A percentile compares a stretch with the other conserved stretches of the same genome.
Conservation (phyloP, 2,888 invertebrate species). For the Dicroscelio sp. region DNA sequence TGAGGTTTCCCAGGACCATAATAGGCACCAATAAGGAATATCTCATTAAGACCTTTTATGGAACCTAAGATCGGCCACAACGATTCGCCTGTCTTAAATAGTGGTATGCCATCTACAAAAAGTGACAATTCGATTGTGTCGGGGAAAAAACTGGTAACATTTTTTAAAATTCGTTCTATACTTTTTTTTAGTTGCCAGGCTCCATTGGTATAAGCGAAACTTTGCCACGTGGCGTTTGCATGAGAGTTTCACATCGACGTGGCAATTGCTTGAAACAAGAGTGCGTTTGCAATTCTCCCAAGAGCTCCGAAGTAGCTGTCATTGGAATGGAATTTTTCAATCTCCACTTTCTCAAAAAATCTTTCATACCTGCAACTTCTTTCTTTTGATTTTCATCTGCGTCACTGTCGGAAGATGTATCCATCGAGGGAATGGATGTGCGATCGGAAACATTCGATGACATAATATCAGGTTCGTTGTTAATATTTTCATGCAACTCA, state of each 20-base stretch:
- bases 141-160: neutral
- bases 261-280: conserved; percentile 24
- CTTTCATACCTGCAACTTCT: neutral
- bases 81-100: conserved; percentile 76
- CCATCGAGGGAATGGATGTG: neutral
- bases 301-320: neutral
- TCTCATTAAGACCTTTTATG: conserved; percentile 45
- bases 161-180: neutral
- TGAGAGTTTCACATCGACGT: neutral
- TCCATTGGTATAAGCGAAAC: neutral
- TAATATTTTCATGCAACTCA: neutral
- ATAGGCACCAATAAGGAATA: conserved; percentile 80
- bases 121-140: conserved; percentile 25
- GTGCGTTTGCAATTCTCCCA: conserved; percentile 5
- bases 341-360: conserved; percentile 24
- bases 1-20: conserved; percentile 73
- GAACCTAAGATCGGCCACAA: conserved; percentile 81
- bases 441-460: neutral
- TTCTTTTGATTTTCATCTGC: neutral
- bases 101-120: conserved; percentile 69
- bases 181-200: conserved; percentile 41
- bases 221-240: conserved; percentile 32
- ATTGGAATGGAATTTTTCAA: neutral
- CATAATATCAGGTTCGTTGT: neutral
- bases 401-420: conserved; percentile 13